Evolutionary conservation across 2,113 vertebrate species (phyloP), one percentile per base, ranked within the genome.

Genomic region (Neopipo cinnamomea): DNA sequence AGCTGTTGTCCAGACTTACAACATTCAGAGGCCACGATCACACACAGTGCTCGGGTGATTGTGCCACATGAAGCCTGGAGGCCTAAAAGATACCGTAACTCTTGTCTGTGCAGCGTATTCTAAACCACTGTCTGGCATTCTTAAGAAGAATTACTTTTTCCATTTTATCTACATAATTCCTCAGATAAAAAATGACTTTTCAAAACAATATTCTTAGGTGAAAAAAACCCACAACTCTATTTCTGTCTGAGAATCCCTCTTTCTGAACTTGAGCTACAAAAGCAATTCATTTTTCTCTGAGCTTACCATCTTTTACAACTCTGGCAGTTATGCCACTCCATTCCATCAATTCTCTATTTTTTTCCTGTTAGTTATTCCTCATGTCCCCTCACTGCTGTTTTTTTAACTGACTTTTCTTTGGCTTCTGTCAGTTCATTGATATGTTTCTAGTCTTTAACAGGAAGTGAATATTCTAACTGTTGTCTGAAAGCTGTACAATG

Each of bases 381-480:
- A 16, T 65, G 30, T 14, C 12, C 47, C 55, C 22, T 35, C 46
- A 53, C 22, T 15, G 37, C 21, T 59, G 35, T 30, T 1, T 7
- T 35, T 86, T 37, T 11, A 17, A 62, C 37, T 44, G 46, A 77
- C 52, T 84, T 68, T 65, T 85, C 56, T 92, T 92, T 65, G 65
- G 52, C 58, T 89, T 86, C 52, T 82, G 28, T 73, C 84, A 95
- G 82, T 95, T 94, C 74, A 91, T 94, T 79, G 66, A 24, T 67
- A 73, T 66, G 82, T 95, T 79, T 70, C 70, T 53, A 89, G 89
- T 88, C 74, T 94, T 91, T 85, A 85, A 76, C 41, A 79, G 58
- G 62, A 96, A 96, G 93, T 96, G 46, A 94, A 88, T 94, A 93
- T 91, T 88, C 70, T 77, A 72, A 72, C 91, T 89, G 66, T 93